A percentile compares a stretch with the other conserved stretches of the same genome.
phyloP scores from a whole-genome alignment of 2,888 invertebrate genomes.

The Acrobasis repandana region DNA sequence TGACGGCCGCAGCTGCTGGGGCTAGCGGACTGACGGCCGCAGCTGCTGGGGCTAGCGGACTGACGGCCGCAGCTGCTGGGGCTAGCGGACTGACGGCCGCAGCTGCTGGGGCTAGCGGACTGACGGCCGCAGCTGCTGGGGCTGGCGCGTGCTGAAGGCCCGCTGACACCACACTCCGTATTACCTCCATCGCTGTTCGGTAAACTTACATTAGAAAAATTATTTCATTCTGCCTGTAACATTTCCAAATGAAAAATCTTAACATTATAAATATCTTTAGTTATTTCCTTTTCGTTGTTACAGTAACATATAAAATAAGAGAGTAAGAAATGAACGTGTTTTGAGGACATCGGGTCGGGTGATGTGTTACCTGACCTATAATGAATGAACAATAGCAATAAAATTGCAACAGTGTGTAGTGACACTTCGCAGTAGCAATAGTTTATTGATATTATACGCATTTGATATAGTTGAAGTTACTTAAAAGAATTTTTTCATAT shows the following conservation, averaged over 20 bases:
- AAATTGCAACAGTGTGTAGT: constrained; percentile 1
- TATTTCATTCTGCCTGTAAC: no score
- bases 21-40: constrained; percentile 23
- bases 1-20: constrained; percentile 57
- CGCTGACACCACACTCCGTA: not conserved
- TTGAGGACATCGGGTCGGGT: no score
- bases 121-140: constrained; percentile 35
- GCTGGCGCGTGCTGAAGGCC: constrained; percentile 15
- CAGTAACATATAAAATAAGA: no score
- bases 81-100: no score
- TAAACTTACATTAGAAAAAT: not conserved
- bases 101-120: no score
- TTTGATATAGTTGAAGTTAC: not conserved
- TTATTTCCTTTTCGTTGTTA: constrained; percentile 10
- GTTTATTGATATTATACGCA: constrained; percentile 2
- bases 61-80: no score
- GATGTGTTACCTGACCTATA: no score
- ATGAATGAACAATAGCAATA: constrained; percentile 21
- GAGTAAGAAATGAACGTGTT: not conserved
- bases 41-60: no score
- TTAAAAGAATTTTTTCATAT: constrained; percentile 3
- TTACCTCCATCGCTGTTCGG: not conserved
- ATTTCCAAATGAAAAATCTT: no score
- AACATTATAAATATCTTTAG: no score
- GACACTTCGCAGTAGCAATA: not conserved